These are phyloP conservation scores for Agapornis roseicollis DNA, from an alignment of 2,113 vertebrate species.

Conservation along the genomic window DNA sequence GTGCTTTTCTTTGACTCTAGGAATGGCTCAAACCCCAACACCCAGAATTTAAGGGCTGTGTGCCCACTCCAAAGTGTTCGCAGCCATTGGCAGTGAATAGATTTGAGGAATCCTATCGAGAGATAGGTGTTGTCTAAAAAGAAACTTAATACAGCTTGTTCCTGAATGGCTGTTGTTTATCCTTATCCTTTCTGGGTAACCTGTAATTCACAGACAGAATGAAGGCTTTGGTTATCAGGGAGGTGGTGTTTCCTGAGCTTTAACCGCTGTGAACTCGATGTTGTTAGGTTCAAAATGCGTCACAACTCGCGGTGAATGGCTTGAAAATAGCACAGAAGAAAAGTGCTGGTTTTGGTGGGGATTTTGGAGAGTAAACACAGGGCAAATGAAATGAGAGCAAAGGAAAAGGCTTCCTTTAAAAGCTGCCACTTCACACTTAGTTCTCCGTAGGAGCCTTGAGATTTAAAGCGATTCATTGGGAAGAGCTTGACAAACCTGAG, in stretches of 20 bases:
- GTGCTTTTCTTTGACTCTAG: neutral
- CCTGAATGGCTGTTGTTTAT: neutral
- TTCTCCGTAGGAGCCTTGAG: neutral
- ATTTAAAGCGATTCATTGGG: neutral
- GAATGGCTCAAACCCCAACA: neutral
- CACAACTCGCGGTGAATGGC: neutral
- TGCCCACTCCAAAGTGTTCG: neutral
- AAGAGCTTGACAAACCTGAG: neutral
- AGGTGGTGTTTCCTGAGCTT: neutral
- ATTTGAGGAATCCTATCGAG: neutral
- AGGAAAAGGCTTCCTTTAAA: neutral
- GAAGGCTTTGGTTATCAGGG: neutral
- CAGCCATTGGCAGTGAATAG: neutral
- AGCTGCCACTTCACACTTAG: neutral
- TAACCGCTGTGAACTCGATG: neutral
- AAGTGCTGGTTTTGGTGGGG: neutral
- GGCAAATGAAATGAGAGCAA: neutral
- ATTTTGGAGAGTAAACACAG: neutral
- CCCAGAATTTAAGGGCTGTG: neutral
- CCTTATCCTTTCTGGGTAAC: neutral
- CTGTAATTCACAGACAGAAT: neutral
- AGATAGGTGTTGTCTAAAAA: neutral
- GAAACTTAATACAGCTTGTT: neutral
- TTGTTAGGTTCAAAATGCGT: constrained; percentile 1
- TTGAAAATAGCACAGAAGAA: constrained; percentile 5